These are phyloP conservation scores for Crotalus horridus DNA, from an alignment of 2,113 vertebrate species.

Conservation along the genomic window DNA sequence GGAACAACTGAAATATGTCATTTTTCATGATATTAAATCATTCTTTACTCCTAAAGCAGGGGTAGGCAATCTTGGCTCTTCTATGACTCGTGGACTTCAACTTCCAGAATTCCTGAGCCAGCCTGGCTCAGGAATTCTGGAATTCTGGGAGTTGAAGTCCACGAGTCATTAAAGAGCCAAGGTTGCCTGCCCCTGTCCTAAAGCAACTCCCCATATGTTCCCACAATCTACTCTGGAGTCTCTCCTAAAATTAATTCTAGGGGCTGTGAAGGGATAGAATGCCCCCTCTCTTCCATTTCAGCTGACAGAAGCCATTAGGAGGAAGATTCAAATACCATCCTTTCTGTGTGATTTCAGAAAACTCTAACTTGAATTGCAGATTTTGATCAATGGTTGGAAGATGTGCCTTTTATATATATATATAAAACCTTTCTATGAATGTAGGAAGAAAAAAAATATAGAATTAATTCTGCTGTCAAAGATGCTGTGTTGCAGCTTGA, in stretches of 20 bases:
- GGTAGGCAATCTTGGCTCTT: no score
- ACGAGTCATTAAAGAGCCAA: no score
- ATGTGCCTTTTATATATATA: constrained; percentile 73
- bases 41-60: constrained; percentile 36
- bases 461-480: constrained; percentile 54
- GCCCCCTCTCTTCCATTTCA: neutral
- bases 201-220: constrained; percentile 29
- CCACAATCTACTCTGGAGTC: neutral
- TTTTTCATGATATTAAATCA: constrained; percentile 49
- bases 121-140: no score
- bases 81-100: no score
- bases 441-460: constrained; percentile 61
- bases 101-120: no score
- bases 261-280: neutral
- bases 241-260: neutral
- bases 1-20: constrained; percentile 22
- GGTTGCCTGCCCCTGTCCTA: no score
- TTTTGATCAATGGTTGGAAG: constrained; percentile 64
- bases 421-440: constrained; percentile 65
- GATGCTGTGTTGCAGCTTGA: constrained; percentile 50
- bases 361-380: constrained; percentile 57
- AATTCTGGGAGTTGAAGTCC: no score
- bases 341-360: constrained; percentile 12
- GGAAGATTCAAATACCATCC: neutral
- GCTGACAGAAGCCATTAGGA: neutral